Evolutionary conservation across 2,113 vertebrate species (phyloP), one percentile per base, ranked within the genome.

Genomic region (Thymallus thymallus): DNA sequence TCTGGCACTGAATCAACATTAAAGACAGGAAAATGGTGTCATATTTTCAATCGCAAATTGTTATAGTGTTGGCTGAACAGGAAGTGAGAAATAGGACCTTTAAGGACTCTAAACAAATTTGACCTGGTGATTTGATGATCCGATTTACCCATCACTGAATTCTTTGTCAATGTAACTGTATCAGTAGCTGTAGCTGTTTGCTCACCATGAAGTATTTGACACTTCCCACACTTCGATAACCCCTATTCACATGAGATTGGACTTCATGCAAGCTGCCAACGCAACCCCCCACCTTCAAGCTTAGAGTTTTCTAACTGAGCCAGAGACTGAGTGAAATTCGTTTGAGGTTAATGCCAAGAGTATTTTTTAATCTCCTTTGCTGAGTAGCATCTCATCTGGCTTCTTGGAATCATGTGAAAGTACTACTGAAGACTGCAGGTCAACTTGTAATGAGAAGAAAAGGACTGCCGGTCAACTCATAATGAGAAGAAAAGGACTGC

Each of bases 1-100:
- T 91, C 89, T 91, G 89, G 74, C 84, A 75, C 65, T 67, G 76
- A 35, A 80, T 86, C 84, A 80, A 79, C 85, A 84, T 83, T 76
- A 81, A 86, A 76, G 73, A 81, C 69, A 56, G 74, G 63, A 75
- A 80, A 77, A 83, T 73, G 20, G 41, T 72, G 75, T 77, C 71
- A 68, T 24, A 71, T 68, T 69, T 71, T 83, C 84, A 80, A 67
- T 82, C 77, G 58, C 18, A 20, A 26, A 68, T 14, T 26, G 22
- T 18, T 16, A 16, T 18, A 51, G 12, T 60, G 56, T 23, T 22
- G 18, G 56, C 13, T 60, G 56, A 23, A 55, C 51, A 16, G 16
- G 35, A 16, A 16, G 62, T 2, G 64, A 6, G 3, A 6, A 66
- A 66, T 0, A 32, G 7, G 14, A 66, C 1, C 6, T 35, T 66